Percentiles rank a stretch among this genome's conserved stretches.
phyloP scores from a whole-genome alignment of 2,113 vertebrate genomes.

The Brachyhypopomus occidentalis region DNA sequence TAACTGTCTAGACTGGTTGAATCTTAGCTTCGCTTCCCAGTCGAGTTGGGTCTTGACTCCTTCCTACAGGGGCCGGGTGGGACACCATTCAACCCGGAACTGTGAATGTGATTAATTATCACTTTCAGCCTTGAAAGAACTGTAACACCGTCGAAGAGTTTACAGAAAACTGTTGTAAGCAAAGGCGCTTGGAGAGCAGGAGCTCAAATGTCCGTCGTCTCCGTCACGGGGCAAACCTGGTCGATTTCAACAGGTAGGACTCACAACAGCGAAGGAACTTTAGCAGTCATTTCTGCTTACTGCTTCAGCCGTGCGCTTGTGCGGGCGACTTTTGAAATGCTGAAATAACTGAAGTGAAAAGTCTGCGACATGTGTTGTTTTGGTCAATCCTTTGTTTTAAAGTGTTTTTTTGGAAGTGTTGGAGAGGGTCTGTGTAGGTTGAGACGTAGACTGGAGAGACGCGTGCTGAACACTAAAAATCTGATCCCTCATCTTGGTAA shows the following conservation, averaged over 20 bases:
- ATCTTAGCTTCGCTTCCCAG: not conserved
- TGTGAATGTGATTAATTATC: constrained; percentile 51
- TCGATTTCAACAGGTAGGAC: constrained; percentile 71
- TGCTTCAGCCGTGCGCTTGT: not conserved
- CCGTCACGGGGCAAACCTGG: constrained; percentile 32
- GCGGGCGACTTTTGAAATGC: too few relatives aligned
- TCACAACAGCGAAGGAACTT: not conserved
- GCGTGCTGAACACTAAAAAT: too few relatives aligned
- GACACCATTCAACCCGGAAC: constrained; percentile 75
- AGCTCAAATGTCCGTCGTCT: constrained; percentile 17
- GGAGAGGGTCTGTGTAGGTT: too few relatives aligned
- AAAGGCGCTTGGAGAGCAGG: not conserved
- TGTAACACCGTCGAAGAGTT: constrained; percentile 23
- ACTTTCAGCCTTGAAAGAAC: constrained; percentile 48
- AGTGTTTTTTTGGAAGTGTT: too few relatives aligned
- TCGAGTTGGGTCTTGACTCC: constrained; percentile 16
- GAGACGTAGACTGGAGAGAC: too few relatives aligned
- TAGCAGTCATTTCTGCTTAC: not conserved
- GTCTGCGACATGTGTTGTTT: too few relatives aligned
- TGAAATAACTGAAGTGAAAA: too few relatives aligned
- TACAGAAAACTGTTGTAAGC: not conserved
- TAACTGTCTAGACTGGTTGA: too few relatives aligned
- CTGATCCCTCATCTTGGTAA: too few relatives aligned
- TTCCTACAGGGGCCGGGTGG: constrained; percentile 65
- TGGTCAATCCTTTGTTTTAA: too few relatives aligned